Evolutionary conservation across 2,888 invertebrate genomes (phyloP), one percentile per base, ranked within the genome.

Genomic region (Drosophila suboccidentalis): DNA sequence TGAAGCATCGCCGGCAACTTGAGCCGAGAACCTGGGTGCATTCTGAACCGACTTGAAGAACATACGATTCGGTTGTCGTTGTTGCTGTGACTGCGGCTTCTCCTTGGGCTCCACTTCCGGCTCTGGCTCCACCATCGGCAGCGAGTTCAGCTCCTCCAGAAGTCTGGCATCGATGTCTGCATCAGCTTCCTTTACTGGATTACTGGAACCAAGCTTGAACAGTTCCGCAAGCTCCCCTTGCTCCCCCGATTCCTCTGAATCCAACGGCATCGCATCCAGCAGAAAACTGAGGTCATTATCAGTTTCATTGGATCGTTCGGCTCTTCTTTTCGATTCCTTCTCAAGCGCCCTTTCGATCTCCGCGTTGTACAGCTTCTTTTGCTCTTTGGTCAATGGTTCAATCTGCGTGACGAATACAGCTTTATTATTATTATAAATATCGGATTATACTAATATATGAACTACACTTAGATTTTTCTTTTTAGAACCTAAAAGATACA

Each of bases 101-200:
- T 8, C 17, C 8, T 26, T 9, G 1, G 55, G 55, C 3, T 74
- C 64, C 4, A 39, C 0, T 0, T 75, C 76, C 0, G 77, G 64
- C 2, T 86, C 87, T 0, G 63, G 46, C 13, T 80, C 73, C 6
- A 81, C 54, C 49, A 77, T 51, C 4, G 81, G 81, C 34, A 80
- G 38, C 0, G 81, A 71, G 29, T 86, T 50, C 0, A 80, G 66
- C 43, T 83, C 81, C 17, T 66, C 72, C 53, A 76, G 71, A 29
- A 80, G 51, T 0, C 80, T 51, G 0, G 87, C 87, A 34, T 80
- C 80, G 2, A 80, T 75, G 3, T 67, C 55, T 0, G 49, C 72
- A 26, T 80, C 77, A 1, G 54, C n/a, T 8, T 54, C 58, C 5
- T 39, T 22, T 0, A 9, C 17, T 5, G 50, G 36, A 19, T 38